Evolutionary conservation across 2,888 invertebrate genomes (phyloP).

Genomic region (Nymphalis c-album): DNA sequence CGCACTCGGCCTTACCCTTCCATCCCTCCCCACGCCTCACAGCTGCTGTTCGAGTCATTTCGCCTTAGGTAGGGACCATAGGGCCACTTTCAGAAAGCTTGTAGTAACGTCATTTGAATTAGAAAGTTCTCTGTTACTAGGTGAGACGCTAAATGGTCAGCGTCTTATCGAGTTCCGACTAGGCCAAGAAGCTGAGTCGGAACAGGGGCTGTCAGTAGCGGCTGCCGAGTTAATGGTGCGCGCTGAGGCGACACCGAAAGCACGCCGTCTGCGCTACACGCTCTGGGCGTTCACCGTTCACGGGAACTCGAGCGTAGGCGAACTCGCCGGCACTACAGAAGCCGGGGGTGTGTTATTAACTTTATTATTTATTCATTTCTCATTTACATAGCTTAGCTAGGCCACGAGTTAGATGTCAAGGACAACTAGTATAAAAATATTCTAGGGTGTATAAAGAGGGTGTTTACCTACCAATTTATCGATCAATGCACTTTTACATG

Average conservation of each 20-base stretch:
- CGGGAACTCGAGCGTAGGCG: conserved; percentile 82
- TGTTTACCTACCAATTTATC: no score
- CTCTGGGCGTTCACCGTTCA: conserved; percentile 88
- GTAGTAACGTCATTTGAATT: conserved; percentile 25
- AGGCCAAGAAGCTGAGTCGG: conserved; percentile 85
- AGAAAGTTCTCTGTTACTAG: conserved; percentile 67
- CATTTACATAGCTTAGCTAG: no score
- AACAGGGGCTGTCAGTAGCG: conserved; percentile 81
- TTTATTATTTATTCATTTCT: neutral
- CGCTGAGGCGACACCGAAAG: conserved; percentile 87
- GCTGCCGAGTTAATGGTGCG: conserved; percentile 92
- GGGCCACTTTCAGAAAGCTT: conserved; percentile 22
- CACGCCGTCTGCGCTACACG: conserved; percentile 88
- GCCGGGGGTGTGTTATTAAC: conserved; percentile 64
- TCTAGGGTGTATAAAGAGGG: no score
- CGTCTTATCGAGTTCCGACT: conserved; percentile 92
- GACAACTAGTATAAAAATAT: no score
- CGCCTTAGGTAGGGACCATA: conserved; percentile 55
- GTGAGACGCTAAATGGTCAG: conserved; percentile 91
- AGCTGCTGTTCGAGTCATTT: conserved; percentile 57
- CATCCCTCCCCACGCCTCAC: conserved; percentile 21
- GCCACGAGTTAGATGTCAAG: no score
- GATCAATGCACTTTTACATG: no score
- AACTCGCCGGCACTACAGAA: conserved; percentile 66
- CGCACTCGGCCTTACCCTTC: conserved; percentile 51